Evolutionary conservation across 2,113 vertebrate genomes (phyloP).

Genomic region (Leucosticte australis): DNA sequence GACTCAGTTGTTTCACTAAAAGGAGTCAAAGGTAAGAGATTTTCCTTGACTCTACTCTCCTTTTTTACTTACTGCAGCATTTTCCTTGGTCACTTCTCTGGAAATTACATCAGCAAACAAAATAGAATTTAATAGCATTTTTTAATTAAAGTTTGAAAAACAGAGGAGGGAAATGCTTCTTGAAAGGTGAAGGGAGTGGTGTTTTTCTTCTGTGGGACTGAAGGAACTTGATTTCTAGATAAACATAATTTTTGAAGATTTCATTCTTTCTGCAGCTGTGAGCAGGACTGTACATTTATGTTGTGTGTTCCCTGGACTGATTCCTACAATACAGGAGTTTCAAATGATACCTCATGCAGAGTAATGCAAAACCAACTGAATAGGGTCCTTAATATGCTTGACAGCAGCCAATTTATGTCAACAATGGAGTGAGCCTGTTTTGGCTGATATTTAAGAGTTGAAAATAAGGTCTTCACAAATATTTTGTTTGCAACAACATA

Average conservation of each 20-base stretch:
- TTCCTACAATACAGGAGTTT: conserved; percentile 7
- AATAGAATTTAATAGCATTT: neutral
- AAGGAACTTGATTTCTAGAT: conserved; percentile 9
- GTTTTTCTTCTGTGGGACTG: neutral
- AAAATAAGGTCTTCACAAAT: neutral
- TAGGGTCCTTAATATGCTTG: neutral
- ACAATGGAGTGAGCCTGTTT: neutral
- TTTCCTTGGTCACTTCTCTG: neutral
- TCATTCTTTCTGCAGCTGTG: neutral
- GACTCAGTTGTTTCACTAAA: neutral
- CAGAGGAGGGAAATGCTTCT: neutral
- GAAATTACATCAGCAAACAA: neutral
- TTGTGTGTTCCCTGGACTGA: neutral
- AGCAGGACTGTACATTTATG: neutral
- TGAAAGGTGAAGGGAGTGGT: neutral
- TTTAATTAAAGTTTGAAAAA: neutral
- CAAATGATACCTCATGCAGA: conserved; percentile 14
- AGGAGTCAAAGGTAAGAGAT: neutral
- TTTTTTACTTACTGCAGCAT: neutral
- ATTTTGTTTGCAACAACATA: neutral
- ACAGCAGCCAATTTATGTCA: conserved; percentile 23
- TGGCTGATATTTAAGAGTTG: neutral
- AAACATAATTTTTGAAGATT: neutral
- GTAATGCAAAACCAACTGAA: conserved; percentile 17
- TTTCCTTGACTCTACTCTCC: neutral